Base-by-base conservation (phyloP, 2,888 invertebrate species). In the Ligdia adustata region DNA sequence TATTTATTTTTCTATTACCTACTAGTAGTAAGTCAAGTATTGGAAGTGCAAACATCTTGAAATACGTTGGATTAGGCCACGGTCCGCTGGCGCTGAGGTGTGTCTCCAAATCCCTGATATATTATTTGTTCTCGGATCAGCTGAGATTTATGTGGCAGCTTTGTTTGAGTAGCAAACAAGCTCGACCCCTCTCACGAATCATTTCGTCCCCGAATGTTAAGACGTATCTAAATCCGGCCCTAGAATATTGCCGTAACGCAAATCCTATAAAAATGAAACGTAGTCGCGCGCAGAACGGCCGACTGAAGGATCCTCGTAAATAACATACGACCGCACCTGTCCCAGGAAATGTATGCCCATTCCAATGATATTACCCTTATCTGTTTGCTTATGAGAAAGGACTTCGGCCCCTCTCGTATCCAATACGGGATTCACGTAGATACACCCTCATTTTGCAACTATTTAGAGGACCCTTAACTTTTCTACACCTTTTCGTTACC, bases 261-360 rank as follows among this genome's bases (percentile, higher is more conserved):
- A 55, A 57, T 53, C 53, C 49, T 57, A 60, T 57, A 55, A 57
- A 55, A 55, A 48, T 46, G 53, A 57, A 60, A 52, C 51, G 46
- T 55, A 46, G 41, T 29, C 29, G 52, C 49, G 43, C 38, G 15
- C 40, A 39, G 34, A 28, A 37, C 32, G 41, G 26, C 34, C 35
- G 32, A 46, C 51, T 53, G 54, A 52, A 60, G 60, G 56, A 51
- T 52, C 45, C 40, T 46, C 61, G 60, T 65, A 65, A 65, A 65
- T 63, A 63, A 51, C 47, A 54, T 41, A 52, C 44, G 52, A 48
- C 57, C 61, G 54, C 62, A 65, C 64, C 63, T 65, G 64, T 59
- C 62, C 53, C 45, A 29, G 44, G 50, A 54, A 35, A 55, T 50
- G 53, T 45, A 50, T 47, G 50, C 55, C 44, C 45, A 41, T 55